phyloP scores from a whole-genome alignment of 2,888 invertebrate genomes.

The Drosophila kuntzei region DNA sequence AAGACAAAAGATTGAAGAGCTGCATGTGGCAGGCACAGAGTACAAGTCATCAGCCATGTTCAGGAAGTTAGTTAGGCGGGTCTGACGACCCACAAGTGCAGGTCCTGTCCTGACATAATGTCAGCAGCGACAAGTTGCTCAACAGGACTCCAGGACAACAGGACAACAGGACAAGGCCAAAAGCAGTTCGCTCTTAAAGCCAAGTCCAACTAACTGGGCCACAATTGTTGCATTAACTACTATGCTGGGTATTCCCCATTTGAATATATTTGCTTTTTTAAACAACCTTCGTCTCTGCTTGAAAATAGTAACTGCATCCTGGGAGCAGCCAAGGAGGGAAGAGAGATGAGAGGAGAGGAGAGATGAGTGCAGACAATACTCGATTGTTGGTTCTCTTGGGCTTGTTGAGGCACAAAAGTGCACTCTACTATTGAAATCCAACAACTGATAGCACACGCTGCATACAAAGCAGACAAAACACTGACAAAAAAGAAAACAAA shows the following conservation, averaged over 20 bases:
- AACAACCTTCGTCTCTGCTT: slow-evolving; percentile 18
- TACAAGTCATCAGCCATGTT: slow-evolving; percentile 78
- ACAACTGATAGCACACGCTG: slow-evolving; percentile 64
- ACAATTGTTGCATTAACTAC: slow-evolving; percentile 22
- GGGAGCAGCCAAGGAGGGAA: not conserved
- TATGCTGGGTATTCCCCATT: slow-evolving; percentile 24
- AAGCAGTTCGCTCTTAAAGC: slow-evolving; percentile 21
- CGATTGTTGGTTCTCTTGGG: slow-evolving; percentile 48
- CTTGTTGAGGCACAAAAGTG: slow-evolving; percentile 57
- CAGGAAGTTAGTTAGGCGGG: slow-evolving; percentile 77
- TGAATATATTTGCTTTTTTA: slow-evolving; percentile 48
- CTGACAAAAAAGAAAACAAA: not conserved
- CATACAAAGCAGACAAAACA: slow-evolving; percentile 59
- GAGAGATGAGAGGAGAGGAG: not conserved
- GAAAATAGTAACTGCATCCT: slow-evolving; percentile 39
- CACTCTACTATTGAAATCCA: slow-evolving; percentile 61
- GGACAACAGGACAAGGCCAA: slow-evolving; percentile 13
- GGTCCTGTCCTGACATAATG: slow-evolving; percentile 67
- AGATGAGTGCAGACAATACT: not conserved
- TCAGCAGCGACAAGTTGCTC: slow-evolving; percentile 70
- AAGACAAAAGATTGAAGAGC: slow-evolving; percentile 72
- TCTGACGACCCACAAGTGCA: slow-evolving; percentile 36
- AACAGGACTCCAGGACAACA: slow-evolving; percentile 12
- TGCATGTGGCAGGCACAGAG: slow-evolving; percentile 44
- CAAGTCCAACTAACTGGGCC: slow-evolving; percentile 12